Conservation (phyloP, 2,797 vertebrate species). For the Malurus splendens region DNA sequence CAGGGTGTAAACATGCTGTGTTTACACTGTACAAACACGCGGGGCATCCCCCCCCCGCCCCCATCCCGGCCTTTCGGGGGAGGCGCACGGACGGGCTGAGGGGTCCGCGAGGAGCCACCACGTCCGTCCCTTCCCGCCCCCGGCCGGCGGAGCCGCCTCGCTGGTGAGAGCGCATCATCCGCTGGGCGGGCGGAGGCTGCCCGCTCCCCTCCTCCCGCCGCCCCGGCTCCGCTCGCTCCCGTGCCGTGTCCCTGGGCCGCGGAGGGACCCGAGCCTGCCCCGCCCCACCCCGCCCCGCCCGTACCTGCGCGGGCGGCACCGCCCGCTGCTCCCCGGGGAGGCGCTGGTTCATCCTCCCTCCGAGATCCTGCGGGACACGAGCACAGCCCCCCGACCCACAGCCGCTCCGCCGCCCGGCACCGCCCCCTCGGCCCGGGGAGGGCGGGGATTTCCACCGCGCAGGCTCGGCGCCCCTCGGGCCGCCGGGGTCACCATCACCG, state of each 20-base stretch:
- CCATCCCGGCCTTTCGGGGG: background rate
- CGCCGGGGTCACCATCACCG: rapidly evolving
- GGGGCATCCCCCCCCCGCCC: no score
- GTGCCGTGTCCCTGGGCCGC: background rate
- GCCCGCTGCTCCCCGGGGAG: slow-evolving; percentile 26
- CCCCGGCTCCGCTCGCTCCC: background rate
- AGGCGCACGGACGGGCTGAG: rapidly evolving
- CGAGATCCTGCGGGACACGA: background rate
- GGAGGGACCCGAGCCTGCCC: no score
- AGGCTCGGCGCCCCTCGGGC: background rate
- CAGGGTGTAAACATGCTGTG: background rate
- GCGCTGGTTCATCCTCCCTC: slow-evolving; percentile 13
- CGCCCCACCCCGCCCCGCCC: background rate
- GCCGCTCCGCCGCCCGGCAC: background rate
- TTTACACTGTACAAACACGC: background rate
- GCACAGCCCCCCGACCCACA: background rate
- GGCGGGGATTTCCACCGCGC: background rate
- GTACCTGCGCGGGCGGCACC: slow-evolving; percentile 24
- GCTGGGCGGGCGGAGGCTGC: background rate
- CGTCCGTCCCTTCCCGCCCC: background rate
- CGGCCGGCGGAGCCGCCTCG: background rate
- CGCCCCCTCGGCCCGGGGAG: background rate
- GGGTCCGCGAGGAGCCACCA: rapidly evolving
- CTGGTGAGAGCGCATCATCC: background rate
- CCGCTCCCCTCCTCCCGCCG: background rate